Percentiles rank a stretch among this genome's conserved stretches.
Evolutionary conservation across 2,797 vertebrate genomes (phyloP).

Genomic region (Gallinago stenura): DNA sequence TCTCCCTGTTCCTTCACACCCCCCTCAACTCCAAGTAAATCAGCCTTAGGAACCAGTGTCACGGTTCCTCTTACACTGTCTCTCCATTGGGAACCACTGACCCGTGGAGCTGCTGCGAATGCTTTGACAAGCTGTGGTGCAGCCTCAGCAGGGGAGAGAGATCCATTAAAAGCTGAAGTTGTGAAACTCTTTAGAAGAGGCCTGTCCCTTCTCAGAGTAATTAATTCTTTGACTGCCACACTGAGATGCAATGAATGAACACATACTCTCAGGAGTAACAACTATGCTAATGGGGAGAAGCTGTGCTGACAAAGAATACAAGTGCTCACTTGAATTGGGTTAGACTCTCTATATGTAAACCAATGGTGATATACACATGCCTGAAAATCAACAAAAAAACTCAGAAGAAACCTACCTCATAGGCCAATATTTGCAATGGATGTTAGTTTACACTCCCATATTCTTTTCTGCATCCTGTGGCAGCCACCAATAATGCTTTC

Average conservation of each 20-base stretch:
- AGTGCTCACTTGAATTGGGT: neutral
- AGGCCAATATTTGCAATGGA: neutral
- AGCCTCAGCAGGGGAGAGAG: conserved; percentile 67
- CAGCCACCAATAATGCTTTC: accelerated
- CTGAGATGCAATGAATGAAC: conserved; percentile 71
- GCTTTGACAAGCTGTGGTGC: conserved; percentile 74
- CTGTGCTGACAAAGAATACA: conserved; percentile 38
- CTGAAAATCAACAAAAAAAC: neutral
- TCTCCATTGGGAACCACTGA: conserved; percentile 54
- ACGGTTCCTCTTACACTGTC: neutral
- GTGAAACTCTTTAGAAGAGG: conserved; percentile 72
- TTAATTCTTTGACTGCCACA: conserved; percentile 78
- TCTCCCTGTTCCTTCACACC: neutral
- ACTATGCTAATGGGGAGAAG: conserved; percentile 29
- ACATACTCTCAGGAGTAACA: conserved; percentile 58
- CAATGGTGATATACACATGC: neutral
- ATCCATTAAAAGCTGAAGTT: conserved; percentile 67
- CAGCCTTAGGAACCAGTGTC: conserved; percentile 38
- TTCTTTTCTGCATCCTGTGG: accelerated
- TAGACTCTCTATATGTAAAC: neutral
- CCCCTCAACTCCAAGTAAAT: conserved; percentile 12
- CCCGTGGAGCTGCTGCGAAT: conserved; percentile 49
- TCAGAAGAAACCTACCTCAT: neutral
- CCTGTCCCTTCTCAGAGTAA: conserved; percentile 74
- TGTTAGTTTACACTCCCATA: accelerated